These are phyloP conservation scores for Tetrao urogallus DNA, from an alignment of 2,113 vertebrate species.

Conservation along the genomic window DNA sequence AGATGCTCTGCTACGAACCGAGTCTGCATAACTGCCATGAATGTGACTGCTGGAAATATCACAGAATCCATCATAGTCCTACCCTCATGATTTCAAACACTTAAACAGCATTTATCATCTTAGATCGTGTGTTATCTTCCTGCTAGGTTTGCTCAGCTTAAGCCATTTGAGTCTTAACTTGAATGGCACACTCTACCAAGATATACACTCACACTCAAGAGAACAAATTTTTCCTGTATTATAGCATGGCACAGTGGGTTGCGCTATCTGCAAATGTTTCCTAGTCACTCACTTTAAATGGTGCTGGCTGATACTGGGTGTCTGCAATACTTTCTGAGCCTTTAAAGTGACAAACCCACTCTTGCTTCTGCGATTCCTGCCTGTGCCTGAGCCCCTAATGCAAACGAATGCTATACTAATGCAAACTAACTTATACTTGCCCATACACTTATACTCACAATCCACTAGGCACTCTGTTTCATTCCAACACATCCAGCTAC, in stretches of 20 bases:
- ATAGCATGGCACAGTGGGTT: neutral
- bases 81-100: neutral
- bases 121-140: neutral
- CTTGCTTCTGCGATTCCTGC: neutral
- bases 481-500: neutral
- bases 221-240: neutral
- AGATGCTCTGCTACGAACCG: neutral
- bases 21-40: neutral
- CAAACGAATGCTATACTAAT: too few species aligned
- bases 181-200: neutral
- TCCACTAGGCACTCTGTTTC: too few species aligned
- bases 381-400: fast-evolving
- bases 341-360: neutral
- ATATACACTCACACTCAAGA: neutral
- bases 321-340: neutral
- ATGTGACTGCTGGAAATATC: too few species aligned
- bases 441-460: neutral
- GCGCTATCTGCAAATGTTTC: neutral
- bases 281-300: neutral
- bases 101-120: neutral
- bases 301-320: neutral
- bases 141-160: neutral
- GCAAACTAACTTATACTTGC: too few species aligned
- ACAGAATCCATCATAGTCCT: neutral
- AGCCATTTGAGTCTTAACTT: neutral